These are phyloP conservation scores for Actinia equina DNA, from an alignment of 64 coral and sea anemone genomes.

Conservation along the genomic window DNA sequence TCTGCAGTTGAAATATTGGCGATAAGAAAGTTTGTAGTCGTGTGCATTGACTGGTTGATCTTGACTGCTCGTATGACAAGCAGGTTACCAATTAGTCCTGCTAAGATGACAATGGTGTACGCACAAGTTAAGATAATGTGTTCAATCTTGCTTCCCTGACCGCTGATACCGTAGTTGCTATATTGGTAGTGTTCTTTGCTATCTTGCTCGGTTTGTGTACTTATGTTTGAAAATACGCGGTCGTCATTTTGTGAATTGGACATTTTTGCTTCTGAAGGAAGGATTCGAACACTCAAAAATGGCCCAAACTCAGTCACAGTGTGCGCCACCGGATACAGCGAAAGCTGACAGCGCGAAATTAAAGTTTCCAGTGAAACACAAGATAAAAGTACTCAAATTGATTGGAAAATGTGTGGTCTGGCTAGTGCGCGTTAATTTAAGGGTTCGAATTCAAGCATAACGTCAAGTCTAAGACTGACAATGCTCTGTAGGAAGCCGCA, in stretches of 20 bases:
- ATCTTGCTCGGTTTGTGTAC: not conserved
- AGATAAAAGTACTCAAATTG: too few relatives aligned
- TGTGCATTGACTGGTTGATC: constrained; percentile 41
- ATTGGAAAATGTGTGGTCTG: too few relatives aligned
- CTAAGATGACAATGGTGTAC: not conserved
- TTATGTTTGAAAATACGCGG: not conserved
- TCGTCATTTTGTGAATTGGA: not conserved
- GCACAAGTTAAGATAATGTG: not conserved
- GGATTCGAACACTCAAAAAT: too few relatives aligned
- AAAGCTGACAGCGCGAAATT: too few relatives aligned
- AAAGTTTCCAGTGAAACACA: too few relatives aligned
- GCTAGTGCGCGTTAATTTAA: too few relatives aligned
- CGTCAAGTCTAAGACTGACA: too few relatives aligned
- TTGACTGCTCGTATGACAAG: constrained; percentile 45
- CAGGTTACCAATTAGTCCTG: constrained; percentile 44
- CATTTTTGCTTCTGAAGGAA: not conserved
- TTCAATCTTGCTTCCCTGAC: not conserved
- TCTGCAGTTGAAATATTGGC: constrained; percentile 52
- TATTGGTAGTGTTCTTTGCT: not conserved
- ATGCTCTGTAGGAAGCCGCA: too few relatives aligned
- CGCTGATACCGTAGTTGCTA: not conserved
- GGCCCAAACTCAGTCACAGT: too few relatives aligned
- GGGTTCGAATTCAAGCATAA: too few relatives aligned
- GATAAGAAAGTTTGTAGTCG: constrained; percentile 58
- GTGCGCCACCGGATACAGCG: too few relatives aligned